Percentiles rank a stretch among this genome's conserved stretches.
phyloP scores from a whole-genome alignment of 1,140 invertebrate genomes.

The Lethrus apterus region DNA sequence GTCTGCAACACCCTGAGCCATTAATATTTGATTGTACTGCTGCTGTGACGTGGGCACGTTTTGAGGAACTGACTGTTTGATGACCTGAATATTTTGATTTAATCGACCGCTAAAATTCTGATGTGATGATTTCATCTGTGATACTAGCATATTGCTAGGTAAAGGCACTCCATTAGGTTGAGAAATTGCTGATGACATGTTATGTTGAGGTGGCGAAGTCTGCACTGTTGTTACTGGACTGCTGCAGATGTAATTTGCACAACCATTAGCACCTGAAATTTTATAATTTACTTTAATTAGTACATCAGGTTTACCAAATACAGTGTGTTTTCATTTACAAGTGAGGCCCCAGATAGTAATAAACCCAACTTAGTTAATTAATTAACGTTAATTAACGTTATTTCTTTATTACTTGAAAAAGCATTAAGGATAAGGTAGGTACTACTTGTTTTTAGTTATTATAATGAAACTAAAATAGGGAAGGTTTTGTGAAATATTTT shows the following conservation, averaged over 20 bases:
- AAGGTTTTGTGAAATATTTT: no score
- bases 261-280: constrained; percentile 35
- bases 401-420: no score
- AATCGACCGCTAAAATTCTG: constrained; percentile 9
- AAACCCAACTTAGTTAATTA: no score
- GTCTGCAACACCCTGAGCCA: constrained; percentile 44
- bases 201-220: constrained; percentile 23
- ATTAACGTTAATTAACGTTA: no score
- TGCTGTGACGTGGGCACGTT: constrained; percentile 15
- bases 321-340: no score
- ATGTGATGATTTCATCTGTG: constrained; percentile 24
- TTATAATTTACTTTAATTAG: no score
- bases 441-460: no score
- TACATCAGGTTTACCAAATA: no score
- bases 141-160: constrained; percentile 40
- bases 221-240: constrained; percentile 35
- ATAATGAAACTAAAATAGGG: no score
- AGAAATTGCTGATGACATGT: constrained; percentile 25
- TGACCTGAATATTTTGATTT: constrained; percentile 4
- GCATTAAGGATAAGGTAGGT: no score
- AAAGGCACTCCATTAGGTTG: constrained; percentile 41
- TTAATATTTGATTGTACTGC: constrained; percentile 23
- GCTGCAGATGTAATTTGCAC: constrained; percentile 38
- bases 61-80: constrained; percentile 8
- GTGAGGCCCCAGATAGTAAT: no score